Base-by-base conservation (phyloP, 2,888 invertebrate genomes). In the Microctonus brassicae region DNA sequence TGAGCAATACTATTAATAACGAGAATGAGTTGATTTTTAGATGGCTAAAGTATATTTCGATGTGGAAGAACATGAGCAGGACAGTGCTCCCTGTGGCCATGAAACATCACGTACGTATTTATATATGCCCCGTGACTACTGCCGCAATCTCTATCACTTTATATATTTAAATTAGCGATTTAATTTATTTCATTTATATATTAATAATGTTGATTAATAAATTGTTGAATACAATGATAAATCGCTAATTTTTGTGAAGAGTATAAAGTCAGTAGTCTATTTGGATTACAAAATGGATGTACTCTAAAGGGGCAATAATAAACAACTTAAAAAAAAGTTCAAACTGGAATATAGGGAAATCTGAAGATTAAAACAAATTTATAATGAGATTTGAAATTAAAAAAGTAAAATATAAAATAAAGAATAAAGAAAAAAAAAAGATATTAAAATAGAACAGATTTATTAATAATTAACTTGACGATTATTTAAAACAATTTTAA, bases 1-100 rank as follows among this genome's bases (percentile, higher is more conserved):
- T 85, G 86, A 82, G 17, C 85, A 83, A 85, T 84, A 84, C 82
- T 86, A 86, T 86, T 86, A 87, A 85, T 87, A 86, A 86, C 84
- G 79, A 84, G 83, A 85, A 84, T 86, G 83, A 87, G 87, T 86
- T 87, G 82, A 86, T 86, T 87, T 87, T 85, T 87, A 87, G 87
- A 87, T 87, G 84, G 84, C 86, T 83, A 85, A 85, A 86, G 85
- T 87, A 83, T 83, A 84, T 86, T 83, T 83, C 85, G 80, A 83
- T 83, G 83, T 83, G 84, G 86, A 86, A 83, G 84, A 47, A 85
- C 82, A 80, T 82, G 86, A 86, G 86, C 86, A 81, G 84, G 85
- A 83, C 81, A 80, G 77, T 86, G 85, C 85, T 86, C 83, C 81
- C 84, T 84, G 75, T 83, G 84, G 81, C 83, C 81, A 77, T 83